Conservation (phyloP, 2,797 vertebrate genomes). For the Molossus alvarezi region DNA sequence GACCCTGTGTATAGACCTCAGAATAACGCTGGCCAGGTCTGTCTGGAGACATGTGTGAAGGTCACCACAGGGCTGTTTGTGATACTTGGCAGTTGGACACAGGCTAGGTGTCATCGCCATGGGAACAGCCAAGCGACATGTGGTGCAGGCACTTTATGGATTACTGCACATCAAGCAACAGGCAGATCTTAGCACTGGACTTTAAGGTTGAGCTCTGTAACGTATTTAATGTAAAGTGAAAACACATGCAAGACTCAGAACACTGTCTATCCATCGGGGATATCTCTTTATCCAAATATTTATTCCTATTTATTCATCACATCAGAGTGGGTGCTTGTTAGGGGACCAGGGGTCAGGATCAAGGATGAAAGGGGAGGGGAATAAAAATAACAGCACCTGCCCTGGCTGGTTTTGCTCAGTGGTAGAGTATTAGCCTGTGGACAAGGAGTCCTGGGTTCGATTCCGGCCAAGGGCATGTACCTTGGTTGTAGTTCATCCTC, state of each 20-base stretch:
- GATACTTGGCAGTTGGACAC: too few species aligned
- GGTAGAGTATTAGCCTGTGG: too few species aligned
- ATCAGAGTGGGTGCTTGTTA: not conserved
- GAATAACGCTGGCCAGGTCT: not conserved
- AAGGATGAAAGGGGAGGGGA: not conserved
- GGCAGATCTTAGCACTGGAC: not conserved
- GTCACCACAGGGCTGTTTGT: not conserved
- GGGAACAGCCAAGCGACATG: not conserved
- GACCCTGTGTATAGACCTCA: not conserved
- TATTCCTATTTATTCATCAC: too few species aligned
- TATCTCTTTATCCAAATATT: not conserved
- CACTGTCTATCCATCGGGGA: not conserved
- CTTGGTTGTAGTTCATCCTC: too few species aligned
- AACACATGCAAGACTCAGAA: not conserved
- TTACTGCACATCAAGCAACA: not conserved
- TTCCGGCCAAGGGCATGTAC: too few species aligned
- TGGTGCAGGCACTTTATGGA: too few species aligned
- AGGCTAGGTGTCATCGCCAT: not conserved
- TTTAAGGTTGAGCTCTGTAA: not conserved
- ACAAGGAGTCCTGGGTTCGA: too few species aligned
- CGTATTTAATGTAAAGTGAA: not conserved
- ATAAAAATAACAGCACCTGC: not conserved
- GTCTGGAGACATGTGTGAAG: not conserved
- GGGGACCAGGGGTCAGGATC: not conserved
- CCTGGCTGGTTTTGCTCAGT: too few species aligned